These are phyloP conservation scores for Orgyia antiqua DNA, from an alignment of 2,888 invertebrate species.

Conservation along the genomic window DNA sequence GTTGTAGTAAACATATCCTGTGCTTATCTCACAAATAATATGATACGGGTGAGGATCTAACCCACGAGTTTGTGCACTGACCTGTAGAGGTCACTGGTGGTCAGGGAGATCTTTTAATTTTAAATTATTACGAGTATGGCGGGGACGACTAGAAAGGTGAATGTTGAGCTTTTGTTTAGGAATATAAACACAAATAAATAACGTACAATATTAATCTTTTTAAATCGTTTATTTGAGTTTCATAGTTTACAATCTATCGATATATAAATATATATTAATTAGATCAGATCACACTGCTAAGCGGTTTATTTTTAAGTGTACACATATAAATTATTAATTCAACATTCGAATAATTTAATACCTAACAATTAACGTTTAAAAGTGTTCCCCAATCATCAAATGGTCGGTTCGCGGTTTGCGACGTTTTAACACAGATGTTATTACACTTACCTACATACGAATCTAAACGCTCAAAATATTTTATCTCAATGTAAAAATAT, in stretches of 20 bases:
- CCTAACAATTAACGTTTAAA: constrained; percentile 68
- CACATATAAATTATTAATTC: constrained; percentile 69
- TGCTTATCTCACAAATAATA: no score
- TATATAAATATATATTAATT: constrained; percentile 67
- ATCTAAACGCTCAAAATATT: constrained; percentile 50
- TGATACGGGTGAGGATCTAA: no score
- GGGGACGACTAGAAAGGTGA: no score
- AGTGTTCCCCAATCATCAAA: constrained; percentile 63
- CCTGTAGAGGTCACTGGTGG: no score
- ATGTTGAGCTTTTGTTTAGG: no score
- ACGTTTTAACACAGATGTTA: constrained; percentile 58
- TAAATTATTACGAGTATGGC: no score
- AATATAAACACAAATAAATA: constrained; percentile 42
- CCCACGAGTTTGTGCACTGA: no score
- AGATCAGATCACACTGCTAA: constrained; percentile 77
- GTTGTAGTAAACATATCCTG: no score
- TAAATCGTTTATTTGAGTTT: constrained; percentile 70
- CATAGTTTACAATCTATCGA: constrained; percentile 74
- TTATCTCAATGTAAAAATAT: constrained; percentile 59
- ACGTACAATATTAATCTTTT: constrained; percentile 57
- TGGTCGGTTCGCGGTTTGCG: constrained; percentile 46
- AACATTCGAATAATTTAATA: constrained; percentile 72
- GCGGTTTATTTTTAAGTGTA: constrained; percentile 63
- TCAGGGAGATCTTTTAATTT: no score
- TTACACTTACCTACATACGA: constrained; percentile 36